A percentile compares a stretch with the other conserved stretches of the same genome.
phyloP scores from a whole-genome alignment of 2,888 invertebrate species.

The Mesorhabditis belari region DNA sequence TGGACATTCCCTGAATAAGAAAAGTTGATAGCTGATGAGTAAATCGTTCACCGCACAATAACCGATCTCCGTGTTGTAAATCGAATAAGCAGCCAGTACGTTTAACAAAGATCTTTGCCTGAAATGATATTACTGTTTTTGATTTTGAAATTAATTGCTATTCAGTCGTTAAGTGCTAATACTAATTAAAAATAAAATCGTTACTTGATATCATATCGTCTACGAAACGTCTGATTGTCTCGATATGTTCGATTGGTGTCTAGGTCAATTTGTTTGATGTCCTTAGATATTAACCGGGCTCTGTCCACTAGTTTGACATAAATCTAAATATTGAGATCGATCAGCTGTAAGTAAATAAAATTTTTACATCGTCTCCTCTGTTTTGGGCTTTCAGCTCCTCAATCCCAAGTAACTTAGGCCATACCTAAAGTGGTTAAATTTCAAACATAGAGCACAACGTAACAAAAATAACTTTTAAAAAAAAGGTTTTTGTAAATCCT shows the following conservation, averaged over 20 bases:
- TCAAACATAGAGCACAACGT: no score
- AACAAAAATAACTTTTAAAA: no score
- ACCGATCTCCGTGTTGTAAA: constrained; percentile 84
- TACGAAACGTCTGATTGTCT: constrained; percentile 80
- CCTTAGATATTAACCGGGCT: constrained; percentile 83
- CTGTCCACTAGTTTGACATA: constrained; percentile 73
- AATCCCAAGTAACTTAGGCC: constrained; percentile 39
- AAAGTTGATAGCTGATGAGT: no score
- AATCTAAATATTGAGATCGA: constrained; percentile 4
- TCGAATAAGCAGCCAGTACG: constrained; percentile 91
- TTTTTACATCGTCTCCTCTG: not conserved
- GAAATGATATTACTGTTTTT: no score
- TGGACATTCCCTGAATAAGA: constrained; percentile 86
- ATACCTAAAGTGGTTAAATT: no score
- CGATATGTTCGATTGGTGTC: constrained; percentile 98
- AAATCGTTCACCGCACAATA: constrained; percentile 73
- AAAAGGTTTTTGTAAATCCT: no score
- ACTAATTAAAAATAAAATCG: constrained; percentile 12
- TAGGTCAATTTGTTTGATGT: constrained; percentile 94
- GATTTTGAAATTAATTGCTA: no score
- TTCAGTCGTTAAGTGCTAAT: no score
- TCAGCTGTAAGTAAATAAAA: not conserved
- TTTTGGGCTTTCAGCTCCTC: not conserved
- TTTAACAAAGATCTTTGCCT: constrained; percentile 87
- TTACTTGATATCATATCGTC: constrained; percentile 81